A percentile compares a stretch with the other conserved stretches of the same genome.
Conservation (phyloP, 2,797 vertebrate genomes). For the Acridotheres tristis region DNA sequence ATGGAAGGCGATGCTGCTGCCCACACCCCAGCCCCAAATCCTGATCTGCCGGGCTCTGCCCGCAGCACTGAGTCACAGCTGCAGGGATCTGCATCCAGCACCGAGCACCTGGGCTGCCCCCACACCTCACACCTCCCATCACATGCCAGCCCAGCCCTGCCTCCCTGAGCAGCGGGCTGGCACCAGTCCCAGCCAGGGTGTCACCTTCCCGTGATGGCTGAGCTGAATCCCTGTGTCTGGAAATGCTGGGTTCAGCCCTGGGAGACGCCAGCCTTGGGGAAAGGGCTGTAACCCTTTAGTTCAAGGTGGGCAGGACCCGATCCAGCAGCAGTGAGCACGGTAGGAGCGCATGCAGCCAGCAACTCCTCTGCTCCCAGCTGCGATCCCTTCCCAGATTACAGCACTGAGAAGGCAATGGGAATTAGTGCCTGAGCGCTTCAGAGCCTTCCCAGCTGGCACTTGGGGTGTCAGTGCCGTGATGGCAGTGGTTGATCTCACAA, state of each 20-base stretch:
- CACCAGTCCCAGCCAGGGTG: not conserved
- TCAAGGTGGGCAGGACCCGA: not conserved
- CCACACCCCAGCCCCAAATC: not conserved
- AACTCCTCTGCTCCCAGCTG: rapidly evolving
- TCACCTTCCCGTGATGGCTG: not conserved
- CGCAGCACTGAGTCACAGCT: not conserved
- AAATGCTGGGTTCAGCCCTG: not conserved
- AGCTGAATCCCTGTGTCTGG: not conserved
- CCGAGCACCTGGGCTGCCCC: not conserved
- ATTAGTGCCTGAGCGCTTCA: not conserved
- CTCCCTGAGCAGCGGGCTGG: not conserved
- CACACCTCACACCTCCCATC: not conserved
- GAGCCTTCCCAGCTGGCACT: not conserved
- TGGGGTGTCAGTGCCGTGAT: rapidly evolving
- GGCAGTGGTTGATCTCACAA: not conserved
- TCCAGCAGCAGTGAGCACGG: rapidly evolving
- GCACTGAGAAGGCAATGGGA: not conserved
- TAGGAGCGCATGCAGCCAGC: rapidly evolving
- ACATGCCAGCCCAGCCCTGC: not conserved
- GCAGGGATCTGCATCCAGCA: not conserved
- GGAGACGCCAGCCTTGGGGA: not conserved
- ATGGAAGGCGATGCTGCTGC: not conserved
- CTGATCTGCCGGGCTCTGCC: not conserved
- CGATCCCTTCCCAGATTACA: not conserved
- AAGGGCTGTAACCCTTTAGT: rapidly evolving